These are phyloP conservation scores for Pipistrellus nathusii DNA, from an alignment of 2,797 vertebrate genomes.

Conservation along the genomic window DNA sequence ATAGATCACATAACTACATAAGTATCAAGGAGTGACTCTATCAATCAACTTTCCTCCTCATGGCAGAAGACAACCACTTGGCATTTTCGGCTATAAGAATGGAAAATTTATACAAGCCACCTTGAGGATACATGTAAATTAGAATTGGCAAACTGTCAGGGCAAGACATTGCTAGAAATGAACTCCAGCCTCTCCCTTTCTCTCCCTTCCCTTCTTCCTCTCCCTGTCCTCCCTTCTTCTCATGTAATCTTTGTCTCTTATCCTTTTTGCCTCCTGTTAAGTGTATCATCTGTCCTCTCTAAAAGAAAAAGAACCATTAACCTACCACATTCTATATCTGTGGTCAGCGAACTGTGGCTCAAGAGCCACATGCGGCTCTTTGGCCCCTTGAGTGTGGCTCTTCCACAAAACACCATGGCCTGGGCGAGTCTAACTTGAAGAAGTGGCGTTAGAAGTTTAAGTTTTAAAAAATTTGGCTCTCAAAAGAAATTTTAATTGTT, in stretches of 20 bases:
- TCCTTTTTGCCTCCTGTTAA: not conserved
- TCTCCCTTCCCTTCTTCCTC: not conserved
- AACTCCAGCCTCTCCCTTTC: not conserved
- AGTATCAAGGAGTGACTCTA: not conserved
- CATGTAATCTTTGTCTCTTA: not conserved
- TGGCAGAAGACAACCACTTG: not conserved
- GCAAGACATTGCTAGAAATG: not conserved
- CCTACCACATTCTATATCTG: not conserved
- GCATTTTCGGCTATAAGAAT: not conserved
- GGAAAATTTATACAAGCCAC: not conserved
- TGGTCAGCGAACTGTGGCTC: no score
- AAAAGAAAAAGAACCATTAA: not conserved
- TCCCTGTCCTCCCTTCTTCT: not conserved
- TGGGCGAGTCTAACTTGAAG: no score
- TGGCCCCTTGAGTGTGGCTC: no score
- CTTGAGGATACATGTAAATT: not conserved
- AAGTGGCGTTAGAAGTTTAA: no score
- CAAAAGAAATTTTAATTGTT: no score
- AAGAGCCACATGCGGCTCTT: no score
- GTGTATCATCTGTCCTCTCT: not conserved
- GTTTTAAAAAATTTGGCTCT: no score
- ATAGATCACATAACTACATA: not conserved
- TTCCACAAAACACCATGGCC: no score
- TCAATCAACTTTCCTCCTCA: not conserved
- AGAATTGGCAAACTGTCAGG: not conserved